Evolutionary conservation across 2,113 vertebrate species (phyloP).

Genomic region (Zonotrichia leucophrys): DNA sequence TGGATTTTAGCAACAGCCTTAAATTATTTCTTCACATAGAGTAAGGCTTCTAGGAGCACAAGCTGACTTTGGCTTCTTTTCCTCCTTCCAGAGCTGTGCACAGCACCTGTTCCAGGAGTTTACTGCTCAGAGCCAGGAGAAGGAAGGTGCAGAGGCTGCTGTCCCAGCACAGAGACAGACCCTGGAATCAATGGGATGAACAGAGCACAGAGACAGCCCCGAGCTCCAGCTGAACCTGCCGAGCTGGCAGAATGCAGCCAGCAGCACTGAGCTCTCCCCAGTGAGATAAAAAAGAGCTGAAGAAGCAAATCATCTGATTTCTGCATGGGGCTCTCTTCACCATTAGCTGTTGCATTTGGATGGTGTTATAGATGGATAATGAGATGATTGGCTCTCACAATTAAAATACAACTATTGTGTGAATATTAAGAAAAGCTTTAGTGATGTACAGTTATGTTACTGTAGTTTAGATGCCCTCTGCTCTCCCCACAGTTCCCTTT

Average conservation of each 20-base stretch:
- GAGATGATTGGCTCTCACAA: no score
- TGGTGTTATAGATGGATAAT: no score
- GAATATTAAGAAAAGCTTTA: no score
- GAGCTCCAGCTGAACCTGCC: background rate
- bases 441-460: no score
- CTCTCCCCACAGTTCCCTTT: no score
- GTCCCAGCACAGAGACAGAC: background rate
- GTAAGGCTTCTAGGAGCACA: background rate
- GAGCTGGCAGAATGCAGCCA: slow-evolving; percentile 20
- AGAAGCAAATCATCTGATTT: background rate
- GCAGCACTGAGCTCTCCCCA: background rate
- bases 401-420: no score
- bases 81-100: background rate
- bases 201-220: background rate
- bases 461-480: no score
- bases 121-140: background rate
- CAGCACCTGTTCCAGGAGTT: background rate
- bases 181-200: background rate
- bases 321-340: rapidly evolving
- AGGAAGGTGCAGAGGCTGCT: background rate
- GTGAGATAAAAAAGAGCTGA: background rate
- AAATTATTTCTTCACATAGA: background rate
- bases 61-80: background rate
- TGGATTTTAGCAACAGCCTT: background rate
- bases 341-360: background rate